A percentile compares a stretch with the other conserved stretches of the same genome.
Evolutionary conservation across 2,797 vertebrate genomes (phyloP).

Genomic region (Enteromius paludinosus): DNA sequence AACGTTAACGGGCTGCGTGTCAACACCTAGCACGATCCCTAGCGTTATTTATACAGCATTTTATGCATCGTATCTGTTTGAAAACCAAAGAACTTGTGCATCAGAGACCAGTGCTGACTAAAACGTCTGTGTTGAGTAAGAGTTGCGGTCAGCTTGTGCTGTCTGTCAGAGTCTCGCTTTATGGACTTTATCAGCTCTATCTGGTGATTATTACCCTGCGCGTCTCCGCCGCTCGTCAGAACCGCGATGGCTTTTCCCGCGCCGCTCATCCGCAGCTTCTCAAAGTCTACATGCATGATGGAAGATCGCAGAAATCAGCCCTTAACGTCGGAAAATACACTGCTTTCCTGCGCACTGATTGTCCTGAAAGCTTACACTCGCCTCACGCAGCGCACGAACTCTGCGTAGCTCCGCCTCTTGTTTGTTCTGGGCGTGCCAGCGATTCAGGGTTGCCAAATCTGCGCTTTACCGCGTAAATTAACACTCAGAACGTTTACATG

Average conservation of each 20-base stretch:
- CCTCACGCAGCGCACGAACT: constrained; percentile 20
- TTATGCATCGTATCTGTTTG: no score
- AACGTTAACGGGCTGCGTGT: not conserved
- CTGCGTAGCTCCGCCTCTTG: constrained; percentile 26
- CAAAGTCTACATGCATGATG: constrained; percentile 77
- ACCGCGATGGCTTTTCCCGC: constrained; percentile 91
- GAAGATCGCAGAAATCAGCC: not conserved
- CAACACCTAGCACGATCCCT: not conserved
- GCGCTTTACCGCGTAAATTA: no score
- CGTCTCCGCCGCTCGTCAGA: constrained; percentile 94
- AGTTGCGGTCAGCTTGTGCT: not conserved
- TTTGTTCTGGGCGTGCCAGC: not conserved
- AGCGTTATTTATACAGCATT: not conserved
- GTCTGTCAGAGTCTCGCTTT: not conserved
- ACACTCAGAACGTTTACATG: no score
- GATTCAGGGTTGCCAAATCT: not conserved
- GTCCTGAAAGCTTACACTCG: not conserved
- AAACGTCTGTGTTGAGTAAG: not conserved
- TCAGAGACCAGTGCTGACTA: not conserved
- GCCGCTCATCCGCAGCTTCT: constrained; percentile 88
- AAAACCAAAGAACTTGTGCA: not conserved
- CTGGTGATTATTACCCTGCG: constrained; percentile 82
- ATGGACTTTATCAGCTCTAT: not conserved
- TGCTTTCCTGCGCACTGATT: no score
- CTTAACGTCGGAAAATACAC: not conserved